Base-by-base conservation (phyloP, 2,113 vertebrate species). In the Electrona antarctica region DNA sequence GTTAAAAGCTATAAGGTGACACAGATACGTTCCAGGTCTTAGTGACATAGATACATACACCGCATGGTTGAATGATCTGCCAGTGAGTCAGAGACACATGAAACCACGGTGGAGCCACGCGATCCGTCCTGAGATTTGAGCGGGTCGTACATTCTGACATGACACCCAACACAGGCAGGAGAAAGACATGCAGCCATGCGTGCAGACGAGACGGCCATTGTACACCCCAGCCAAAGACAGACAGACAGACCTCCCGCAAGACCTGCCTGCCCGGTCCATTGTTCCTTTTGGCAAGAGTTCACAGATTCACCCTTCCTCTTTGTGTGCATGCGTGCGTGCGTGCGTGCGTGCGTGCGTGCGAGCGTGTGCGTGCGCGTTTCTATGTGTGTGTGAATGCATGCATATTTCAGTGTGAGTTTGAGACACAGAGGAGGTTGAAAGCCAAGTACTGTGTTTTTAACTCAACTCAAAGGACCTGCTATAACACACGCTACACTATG, bases 61-160 rank as follows among this genome's bases (percentile, higher is more conserved):
- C 0, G 33, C 33, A 41, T 41, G 33, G 33, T 41, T 54, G 14
- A 60, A 61, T 77, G 41, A 60, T 1, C 45, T 62, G 29, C 33
- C 45, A 28, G 45, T 69, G 68, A 45, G n/a, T 64, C 73, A 67
- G 5, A 12, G 61, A 69, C 77, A 79, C 71, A 62, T 8, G 65
- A 82, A 59, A 76, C 73, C 56, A 21, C 71, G 45, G 13, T 45
- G 33, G 21, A 14, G 73, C 15, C 14, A 64, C 60, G 66, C 3
- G 8, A 67, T 21, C 79, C 29, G 7, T 49, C 15, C 71, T 21
- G 45, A 59, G 56, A 12, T 66, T 45, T 61, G 14, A 61, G 51
- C 11, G 51, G 13, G 21, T 1, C 12, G 63, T 29, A 51, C 29
- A 12, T 61, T 69, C 64, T 64, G 61, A 80, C 33, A 72, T 50